Percentiles rank a stretch among this genome's conserved stretches.
Conservation (phyloP, 2,797 vertebrate genomes). For the Acestrorhynchus altus region DNA sequence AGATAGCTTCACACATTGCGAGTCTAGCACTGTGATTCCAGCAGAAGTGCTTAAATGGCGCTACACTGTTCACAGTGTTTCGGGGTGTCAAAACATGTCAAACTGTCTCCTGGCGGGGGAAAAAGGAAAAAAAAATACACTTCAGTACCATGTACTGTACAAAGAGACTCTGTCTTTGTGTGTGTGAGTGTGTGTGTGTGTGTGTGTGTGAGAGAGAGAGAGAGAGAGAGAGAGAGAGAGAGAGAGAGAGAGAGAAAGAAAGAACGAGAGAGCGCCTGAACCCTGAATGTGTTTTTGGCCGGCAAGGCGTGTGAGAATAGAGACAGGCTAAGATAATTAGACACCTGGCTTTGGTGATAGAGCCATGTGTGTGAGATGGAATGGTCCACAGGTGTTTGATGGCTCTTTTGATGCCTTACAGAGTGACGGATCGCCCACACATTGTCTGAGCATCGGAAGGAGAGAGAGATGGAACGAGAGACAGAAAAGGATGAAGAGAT, state of each 20-base stretch:
- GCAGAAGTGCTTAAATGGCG: slow-evolving; percentile 14
- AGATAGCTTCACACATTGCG: slow-evolving; percentile 20
- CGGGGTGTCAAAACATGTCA: slow-evolving; percentile 26
- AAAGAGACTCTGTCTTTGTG: slow-evolving; percentile 21
- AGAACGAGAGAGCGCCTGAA: slow-evolving; percentile 7
- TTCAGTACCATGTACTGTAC: slow-evolving; percentile 16
- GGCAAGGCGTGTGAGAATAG: slow-evolving; percentile 48
- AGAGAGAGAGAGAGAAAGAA: not conserved
- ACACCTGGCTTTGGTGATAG: slow-evolving; percentile 58
- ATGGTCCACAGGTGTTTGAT: slow-evolving; percentile 76
- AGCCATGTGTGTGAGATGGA: slow-evolving; percentile 39
- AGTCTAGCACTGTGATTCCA: not conserved
- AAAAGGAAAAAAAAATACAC: slow-evolving; percentile 7
- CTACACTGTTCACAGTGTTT: slow-evolving; percentile 14
- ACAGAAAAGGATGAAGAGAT: slow-evolving; percentile 39
- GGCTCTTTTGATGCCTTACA: slow-evolving; percentile 71
- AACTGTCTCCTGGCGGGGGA: not conserved
- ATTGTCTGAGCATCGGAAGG: slow-evolving; percentile 50
- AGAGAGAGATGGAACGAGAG: slow-evolving; percentile 39
- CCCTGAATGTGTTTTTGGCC: slow-evolving; percentile 48
- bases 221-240: not conserved
- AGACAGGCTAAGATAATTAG: slow-evolving; percentile 57
- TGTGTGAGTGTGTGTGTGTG: too few relatives aligned
- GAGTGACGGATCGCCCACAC: slow-evolving; percentile 61
- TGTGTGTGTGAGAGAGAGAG: not conserved